phyloP scores from a whole-genome alignment of 2,113 vertebrate species.

The Oncorhynchus masou region DNA sequence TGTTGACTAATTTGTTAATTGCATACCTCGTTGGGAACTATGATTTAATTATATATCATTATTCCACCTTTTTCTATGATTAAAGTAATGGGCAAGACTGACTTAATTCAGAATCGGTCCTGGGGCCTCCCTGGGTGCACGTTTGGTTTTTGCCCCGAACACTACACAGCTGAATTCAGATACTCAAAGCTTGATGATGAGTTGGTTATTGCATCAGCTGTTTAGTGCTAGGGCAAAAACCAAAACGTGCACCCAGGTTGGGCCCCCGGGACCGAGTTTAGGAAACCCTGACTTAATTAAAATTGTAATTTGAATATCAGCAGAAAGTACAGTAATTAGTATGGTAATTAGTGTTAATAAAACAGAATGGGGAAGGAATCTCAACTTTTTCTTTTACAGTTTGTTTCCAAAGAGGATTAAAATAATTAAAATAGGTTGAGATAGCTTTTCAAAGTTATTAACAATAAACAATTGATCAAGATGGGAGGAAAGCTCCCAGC shows the following conservation, averaged over 20 bases:
- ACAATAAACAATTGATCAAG: constrained; percentile 65
- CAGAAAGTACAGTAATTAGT: constrained; percentile 45
- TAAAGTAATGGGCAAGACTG: too few relatives aligned
- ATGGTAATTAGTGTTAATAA: constrained; percentile 54
- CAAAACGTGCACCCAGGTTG: too few relatives aligned
- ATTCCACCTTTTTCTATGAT: constrained; percentile 28
- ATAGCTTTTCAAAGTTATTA: constrained; percentile 64
- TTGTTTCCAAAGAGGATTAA: constrained; percentile 67
- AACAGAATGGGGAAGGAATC: constrained; percentile 37
- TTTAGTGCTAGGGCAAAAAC: too few relatives aligned
- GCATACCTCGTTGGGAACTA: constrained; percentile 28
- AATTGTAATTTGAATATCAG: constrained; percentile 53
- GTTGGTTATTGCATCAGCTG: too few relatives aligned
- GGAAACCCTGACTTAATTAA: constrained; percentile 27
- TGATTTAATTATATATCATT: constrained; percentile 43
- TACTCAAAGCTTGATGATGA: too few relatives aligned
- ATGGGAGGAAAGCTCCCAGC: constrained; percentile 26
- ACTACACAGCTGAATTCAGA: too few relatives aligned
- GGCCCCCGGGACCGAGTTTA: too few relatives aligned
- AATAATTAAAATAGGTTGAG: constrained; percentile 56
- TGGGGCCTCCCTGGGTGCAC: too few relatives aligned
- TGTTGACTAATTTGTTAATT: constrained; percentile 29
- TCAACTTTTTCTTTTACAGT: constrained; percentile 41
- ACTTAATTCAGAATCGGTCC: too few relatives aligned
- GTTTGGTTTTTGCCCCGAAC: too few relatives aligned